Percentiles rank a stretch among this genome's conserved stretches.
phyloP scores from a whole-genome alignment of 2,888 invertebrate genomes.

The Cheilosia soror region DNA sequence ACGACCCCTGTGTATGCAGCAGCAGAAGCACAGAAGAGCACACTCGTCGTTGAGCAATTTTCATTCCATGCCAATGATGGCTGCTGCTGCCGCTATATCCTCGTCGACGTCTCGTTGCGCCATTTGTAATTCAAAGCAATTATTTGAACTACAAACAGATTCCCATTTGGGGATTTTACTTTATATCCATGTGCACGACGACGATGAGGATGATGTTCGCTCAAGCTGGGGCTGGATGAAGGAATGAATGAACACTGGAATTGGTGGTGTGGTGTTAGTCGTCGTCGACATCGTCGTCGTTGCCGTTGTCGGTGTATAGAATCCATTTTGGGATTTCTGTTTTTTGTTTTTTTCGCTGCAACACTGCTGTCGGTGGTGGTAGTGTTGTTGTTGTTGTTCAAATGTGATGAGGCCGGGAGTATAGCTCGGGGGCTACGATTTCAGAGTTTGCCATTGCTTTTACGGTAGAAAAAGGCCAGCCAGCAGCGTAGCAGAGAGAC shows the following conservation, averaged over 20 bases:
- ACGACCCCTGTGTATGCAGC: conserved; percentile 64
- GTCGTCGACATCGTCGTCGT: conserved; percentile 28
- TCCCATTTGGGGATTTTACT: conserved; percentile 74
- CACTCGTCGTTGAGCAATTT: conserved; percentile 60
- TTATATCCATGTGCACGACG: conserved; percentile 56
- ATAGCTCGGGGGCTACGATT: conserved; percentile 34
- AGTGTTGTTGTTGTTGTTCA: conserved; percentile 19
- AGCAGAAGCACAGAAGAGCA: conserved; percentile 28
- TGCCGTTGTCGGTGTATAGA: conserved; percentile 15
- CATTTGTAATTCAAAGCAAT: conserved; percentile 75
- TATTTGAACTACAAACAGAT: conserved; percentile 76
- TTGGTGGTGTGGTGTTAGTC: conserved; percentile 4
- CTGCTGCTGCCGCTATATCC: conserved; percentile 26
- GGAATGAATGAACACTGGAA: conserved; percentile 36
- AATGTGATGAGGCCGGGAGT: conserved; percentile 26
- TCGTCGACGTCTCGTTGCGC: conserved; percentile 61
- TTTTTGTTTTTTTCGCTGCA: not conserved
- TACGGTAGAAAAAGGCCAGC: not conserved
- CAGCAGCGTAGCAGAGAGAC: not conserved
- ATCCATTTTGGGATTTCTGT: conserved; percentile 42
- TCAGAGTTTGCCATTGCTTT: conserved; percentile 34
- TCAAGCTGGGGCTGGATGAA: conserved; percentile 22
- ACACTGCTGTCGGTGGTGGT: conserved; percentile 2
- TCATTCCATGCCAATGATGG: conserved; percentile 47
- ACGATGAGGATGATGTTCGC: conserved; percentile 28